These are phyloP conservation scores for Sorex maritimensis DNA, from an alignment of 2,797 vertebrate species.

Conservation along the genomic window DNA sequence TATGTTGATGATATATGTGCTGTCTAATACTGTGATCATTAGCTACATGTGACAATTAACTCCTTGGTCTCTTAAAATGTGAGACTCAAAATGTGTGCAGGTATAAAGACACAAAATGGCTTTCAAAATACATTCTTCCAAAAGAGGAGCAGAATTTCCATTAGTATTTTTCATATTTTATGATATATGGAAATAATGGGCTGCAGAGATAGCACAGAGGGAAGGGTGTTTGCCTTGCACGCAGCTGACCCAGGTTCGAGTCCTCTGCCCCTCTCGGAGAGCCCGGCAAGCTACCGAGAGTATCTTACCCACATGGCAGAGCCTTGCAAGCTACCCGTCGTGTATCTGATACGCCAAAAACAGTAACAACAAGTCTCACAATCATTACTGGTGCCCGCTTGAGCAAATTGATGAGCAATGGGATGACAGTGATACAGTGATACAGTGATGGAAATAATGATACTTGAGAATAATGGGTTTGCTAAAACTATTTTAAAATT, in stretches of 20 bases:
- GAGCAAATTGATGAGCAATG: too few species aligned
- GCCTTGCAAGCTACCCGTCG: too few species aligned
- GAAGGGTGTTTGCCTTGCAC: too few species aligned
- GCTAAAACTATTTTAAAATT: constrained; percentile 64
- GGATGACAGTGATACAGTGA: too few species aligned
- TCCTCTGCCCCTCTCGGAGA: too few species aligned
- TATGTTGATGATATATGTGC: background rate
- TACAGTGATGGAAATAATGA: background rate
- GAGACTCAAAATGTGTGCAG: background rate
- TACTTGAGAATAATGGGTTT: background rate
- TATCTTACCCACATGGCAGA: too few species aligned
- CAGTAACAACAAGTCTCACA: too few species aligned
- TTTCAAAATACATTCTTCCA: constrained; percentile 20
- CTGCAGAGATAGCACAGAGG: too few species aligned
- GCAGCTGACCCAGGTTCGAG: too few species aligned
- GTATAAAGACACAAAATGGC: background rate
- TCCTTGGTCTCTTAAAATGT: background rate
- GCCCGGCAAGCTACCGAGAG: too few species aligned
- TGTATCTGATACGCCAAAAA: too few species aligned
- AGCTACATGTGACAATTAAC: background rate
- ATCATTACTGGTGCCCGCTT: too few species aligned
- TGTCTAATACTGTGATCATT: background rate
- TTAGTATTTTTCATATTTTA: constrained; percentile 44
- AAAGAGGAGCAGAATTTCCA: constrained; percentile 18
- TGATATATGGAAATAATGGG: background rate